Evolutionary conservation across 1,140 invertebrate genomes (phyloP), one percentile per base, ranked within the genome.

Genomic region (Brachionus rotundiformis): DNA sequence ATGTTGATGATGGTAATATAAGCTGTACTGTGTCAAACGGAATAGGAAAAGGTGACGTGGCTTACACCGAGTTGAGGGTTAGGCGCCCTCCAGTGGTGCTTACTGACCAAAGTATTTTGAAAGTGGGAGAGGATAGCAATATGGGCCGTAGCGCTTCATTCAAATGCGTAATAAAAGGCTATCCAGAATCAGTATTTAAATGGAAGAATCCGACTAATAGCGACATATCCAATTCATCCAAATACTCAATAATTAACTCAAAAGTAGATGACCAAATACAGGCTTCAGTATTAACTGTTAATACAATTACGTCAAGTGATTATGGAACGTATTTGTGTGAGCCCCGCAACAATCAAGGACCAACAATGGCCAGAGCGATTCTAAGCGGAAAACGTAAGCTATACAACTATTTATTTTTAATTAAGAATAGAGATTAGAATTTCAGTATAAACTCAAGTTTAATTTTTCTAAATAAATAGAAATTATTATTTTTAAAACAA

Each of bases 311-410:
- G 11, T 63, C 59, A 59, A n/a, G 76, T 29, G 76, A 79, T 39
- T 79, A 79, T 31, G 76, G 76, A 4, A 63, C 59, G 25, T 79
- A 79, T 79, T 33, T 79, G 16, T 79, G 76, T 23, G 76, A 79
- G 5, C 33, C 76, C 1, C 29, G 76, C 11, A 79, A 79, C 19
- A 49, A 79, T 11, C 19, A 59, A 11, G 76, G 76, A 19, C 31
- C 76, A 23, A 79, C 76, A n/a, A 39, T 79, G 31, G 76, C 47
- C 23, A 63, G 29, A 27, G 76, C 76, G 54, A 31, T 63, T 39
- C 27, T 79, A 3, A 79, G 76, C 27, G 76, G 76, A 16, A 79
- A 79, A 63, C 76, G 76, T 79, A 33, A 33, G 44, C 39, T 8
- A 54, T 19, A 41, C 8, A n/a, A 7, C 1, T 7, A 33, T 68